Evolutionary conservation across 1,140 invertebrate genomes (phyloP).

Genomic region (Drosophila athabasca): DNA sequence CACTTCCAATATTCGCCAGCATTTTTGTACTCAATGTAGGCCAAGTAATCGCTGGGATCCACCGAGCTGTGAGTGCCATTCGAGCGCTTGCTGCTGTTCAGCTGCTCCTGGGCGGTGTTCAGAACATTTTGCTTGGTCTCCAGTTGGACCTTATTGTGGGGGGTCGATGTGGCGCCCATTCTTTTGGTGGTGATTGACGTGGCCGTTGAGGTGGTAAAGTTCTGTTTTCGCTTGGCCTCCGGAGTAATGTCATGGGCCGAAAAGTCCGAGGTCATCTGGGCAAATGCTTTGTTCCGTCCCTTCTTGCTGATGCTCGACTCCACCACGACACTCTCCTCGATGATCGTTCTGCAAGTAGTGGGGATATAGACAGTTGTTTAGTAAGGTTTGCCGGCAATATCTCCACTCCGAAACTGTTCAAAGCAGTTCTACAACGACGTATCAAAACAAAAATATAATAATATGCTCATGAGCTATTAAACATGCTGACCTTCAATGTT

Average conservation of each 20-base stretch:
- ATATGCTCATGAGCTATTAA: conserved; percentile 45
- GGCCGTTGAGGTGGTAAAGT: conserved; percentile 30
- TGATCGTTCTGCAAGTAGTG: conserved; percentile 65
- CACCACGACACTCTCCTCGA: conserved; percentile 65
- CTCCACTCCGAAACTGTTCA: conserved; percentile 1
- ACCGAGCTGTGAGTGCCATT: conserved; percentile 59
- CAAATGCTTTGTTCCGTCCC: conserved; percentile 47
- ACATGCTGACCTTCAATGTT: conserved; percentile 50
- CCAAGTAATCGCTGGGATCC: conserved; percentile 84
- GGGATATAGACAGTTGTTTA: conserved; percentile 19
- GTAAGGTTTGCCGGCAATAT: conserved; percentile 2
- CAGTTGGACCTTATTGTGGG: conserved; percentile 53
- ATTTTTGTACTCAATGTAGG: conserved; percentile 86
- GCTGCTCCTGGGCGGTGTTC: conserved; percentile 66
- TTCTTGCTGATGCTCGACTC: conserved; percentile 49
- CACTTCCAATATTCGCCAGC: conserved; percentile 89
- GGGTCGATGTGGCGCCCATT: conserved; percentile 63
- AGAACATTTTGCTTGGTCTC: conserved; percentile 71
- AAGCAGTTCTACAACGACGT: conserved; percentile 29
- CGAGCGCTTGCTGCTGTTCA: conserved; percentile 57
- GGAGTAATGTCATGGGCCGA: conserved; percentile 61
- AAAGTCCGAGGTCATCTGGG: conserved; percentile 58
- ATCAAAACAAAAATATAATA: conserved; percentile 69
- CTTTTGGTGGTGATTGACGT: conserved; percentile 52
- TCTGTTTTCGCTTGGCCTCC: conserved; percentile 37